Conservation (phyloP, 2,888 invertebrate species). For the Rhagium mordax region DNA sequence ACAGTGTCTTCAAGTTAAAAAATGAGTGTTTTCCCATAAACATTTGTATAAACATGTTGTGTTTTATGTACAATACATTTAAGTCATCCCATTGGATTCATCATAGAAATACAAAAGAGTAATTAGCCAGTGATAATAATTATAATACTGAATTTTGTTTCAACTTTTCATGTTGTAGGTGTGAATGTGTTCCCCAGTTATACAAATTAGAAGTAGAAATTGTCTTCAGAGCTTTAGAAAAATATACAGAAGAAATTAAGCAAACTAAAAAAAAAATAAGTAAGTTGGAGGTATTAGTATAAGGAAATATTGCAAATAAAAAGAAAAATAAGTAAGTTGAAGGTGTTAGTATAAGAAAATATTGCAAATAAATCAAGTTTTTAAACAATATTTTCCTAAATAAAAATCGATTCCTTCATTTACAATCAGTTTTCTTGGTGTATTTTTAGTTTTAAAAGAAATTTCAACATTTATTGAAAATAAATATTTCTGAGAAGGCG, state of each 20-base stretch:
- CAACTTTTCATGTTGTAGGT: conserved; percentile 56
- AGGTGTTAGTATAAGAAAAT: too few relatives aligned
- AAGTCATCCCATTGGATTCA: conserved; percentile 54
- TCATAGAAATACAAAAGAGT: conserved; percentile 51
- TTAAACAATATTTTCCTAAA: too few relatives aligned
- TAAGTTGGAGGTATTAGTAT: conserved; percentile 28
- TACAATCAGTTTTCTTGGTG: too few relatives aligned
- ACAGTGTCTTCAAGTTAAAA: conserved; percentile 44
- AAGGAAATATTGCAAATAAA: too few relatives aligned
- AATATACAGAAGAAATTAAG: conserved; percentile 44
- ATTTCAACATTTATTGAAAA: too few relatives aligned
- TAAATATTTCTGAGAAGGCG: too few relatives aligned
- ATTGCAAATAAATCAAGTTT: too few relatives aligned
- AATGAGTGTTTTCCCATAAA: conserved; percentile 45
- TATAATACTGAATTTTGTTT: neutral
- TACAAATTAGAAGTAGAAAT: conserved; percentile 56
- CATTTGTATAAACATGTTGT: conserved; percentile 54
- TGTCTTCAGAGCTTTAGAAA: conserved; percentile 49
- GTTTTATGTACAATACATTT: conserved; percentile 58
- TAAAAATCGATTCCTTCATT: too few relatives aligned
- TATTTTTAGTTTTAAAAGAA: too few relatives aligned
- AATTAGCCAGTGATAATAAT: conserved; percentile 24
- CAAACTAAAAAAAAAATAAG: conserved; percentile 30
- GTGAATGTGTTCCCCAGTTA: conserved; percentile 58
- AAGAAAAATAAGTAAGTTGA: too few relatives aligned